These are phyloP conservation scores for Mya arenaria DNA, from an alignment of 1,140 invertebrate species.

Conservation along the genomic window DNA sequence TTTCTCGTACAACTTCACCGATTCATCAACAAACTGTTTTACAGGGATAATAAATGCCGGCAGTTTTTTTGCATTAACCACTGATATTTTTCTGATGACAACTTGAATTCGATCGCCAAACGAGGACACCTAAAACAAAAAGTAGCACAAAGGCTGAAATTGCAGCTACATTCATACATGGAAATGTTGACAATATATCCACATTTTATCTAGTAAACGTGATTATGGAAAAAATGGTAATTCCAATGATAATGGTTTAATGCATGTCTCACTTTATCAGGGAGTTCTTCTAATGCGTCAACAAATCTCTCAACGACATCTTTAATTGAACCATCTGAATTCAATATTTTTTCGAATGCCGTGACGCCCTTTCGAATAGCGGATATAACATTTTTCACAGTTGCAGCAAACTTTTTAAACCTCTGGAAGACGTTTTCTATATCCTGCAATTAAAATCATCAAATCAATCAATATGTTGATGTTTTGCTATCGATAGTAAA, in stretches of 20 bases:
- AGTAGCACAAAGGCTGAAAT: not conserved
- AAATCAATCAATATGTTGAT: too few relatives aligned
- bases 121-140: not conserved
- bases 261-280: conserved; percentile 51
- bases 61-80: conserved; percentile 57
- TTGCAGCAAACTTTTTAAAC: conserved; percentile 61
- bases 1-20: conserved; percentile 58
- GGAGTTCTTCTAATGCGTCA: conserved; percentile 56
- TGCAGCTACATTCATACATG: not conserved
- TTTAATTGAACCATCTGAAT: conserved; percentile 41
- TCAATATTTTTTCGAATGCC: conserved; percentile 55
- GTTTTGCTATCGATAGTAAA: too few relatives aligned
- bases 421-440: conserved; percentile 55
- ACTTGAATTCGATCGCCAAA: not conserved
- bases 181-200: not conserved
- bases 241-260: not conserved
- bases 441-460: too few relatives aligned
- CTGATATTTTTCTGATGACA: not conserved
- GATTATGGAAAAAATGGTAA: not conserved
- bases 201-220: not conserved
- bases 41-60: conserved; percentile 55
- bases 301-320: conserved; percentile 54
- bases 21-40: conserved; percentile 51
- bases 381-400: conserved; percentile 53
- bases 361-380: conserved; percentile 51